A percentile compares a stretch with the other conserved stretches of the same genome.
Conservation (phyloP, 2,797 vertebrate species). For the Lepus townsendii region DNA sequence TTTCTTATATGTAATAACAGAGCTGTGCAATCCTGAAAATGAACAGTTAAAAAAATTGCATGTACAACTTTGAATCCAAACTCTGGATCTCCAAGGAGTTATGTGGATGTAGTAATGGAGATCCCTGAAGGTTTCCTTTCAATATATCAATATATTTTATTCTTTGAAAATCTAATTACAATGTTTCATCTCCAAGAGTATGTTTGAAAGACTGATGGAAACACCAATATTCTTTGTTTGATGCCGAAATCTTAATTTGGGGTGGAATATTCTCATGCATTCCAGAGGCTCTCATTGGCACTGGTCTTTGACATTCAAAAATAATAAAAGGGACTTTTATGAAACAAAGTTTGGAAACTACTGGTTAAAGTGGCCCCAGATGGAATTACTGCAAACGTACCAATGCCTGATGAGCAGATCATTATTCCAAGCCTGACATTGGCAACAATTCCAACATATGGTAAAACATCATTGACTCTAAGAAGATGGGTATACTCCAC, state of each 20-base stretch:
- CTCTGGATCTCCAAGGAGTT: constrained; percentile 11
- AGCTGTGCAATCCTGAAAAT: constrained; percentile 36
- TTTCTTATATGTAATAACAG: not conserved
- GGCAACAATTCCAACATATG: constrained; percentile 57
- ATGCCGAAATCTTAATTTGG: constrained; percentile 19
- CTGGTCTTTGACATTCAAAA: not conserved
- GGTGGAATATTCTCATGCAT: not conserved
- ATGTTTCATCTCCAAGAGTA: not conserved
- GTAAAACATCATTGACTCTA: constrained; percentile 44
- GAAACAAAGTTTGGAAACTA: not conserved
- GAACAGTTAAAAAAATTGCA: constrained; percentile 3
- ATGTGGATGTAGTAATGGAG: not conserved
- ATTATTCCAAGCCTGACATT: constrained; percentile 43
- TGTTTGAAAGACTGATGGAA: constrained; percentile 43
- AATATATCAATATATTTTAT: constrained; percentile 17
- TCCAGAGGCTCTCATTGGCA: constrained; percentile 27
- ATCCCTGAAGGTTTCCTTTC: not conserved
- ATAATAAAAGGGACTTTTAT: constrained; percentile 37
- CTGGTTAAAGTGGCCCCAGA: not conserved
- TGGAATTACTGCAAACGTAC: constrained; percentile 42
- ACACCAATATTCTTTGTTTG: constrained; percentile 46
- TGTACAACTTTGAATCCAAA: constrained; percentile 26
- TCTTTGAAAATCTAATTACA: constrained; percentile 46
- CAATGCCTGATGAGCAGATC: not conserved
- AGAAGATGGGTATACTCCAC: constrained; percentile 44